Conservation (phyloP, 2,888 invertebrate species). For the Lydus trimaculatus region DNA sequence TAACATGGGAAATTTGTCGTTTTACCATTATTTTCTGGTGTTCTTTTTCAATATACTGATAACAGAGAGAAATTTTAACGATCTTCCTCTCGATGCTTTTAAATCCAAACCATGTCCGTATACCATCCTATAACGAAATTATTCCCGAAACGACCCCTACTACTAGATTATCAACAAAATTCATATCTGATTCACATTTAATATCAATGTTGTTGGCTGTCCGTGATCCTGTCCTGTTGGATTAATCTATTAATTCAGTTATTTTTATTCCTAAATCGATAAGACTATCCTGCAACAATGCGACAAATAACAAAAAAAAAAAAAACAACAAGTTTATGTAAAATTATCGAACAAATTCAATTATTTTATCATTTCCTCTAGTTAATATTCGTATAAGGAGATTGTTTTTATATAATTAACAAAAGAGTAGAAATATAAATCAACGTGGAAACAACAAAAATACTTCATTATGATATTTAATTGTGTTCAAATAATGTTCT, state of each 20-base stretch:
- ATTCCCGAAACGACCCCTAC: constrained; percentile 21
- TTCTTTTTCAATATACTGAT: neutral
- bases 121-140: constrained; percentile 17
- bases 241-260: constrained; percentile 27
- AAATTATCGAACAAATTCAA: constrained; percentile 17
- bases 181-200: constrained; percentile 33
- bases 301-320: constrained; percentile 15
- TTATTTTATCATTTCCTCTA: constrained; percentile 29
- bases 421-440: constrained; percentile 39
- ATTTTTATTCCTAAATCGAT: constrained; percentile 20
- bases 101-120: constrained; percentile 2
- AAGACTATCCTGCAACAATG: constrained; percentile 9
- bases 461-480: constrained; percentile 42
- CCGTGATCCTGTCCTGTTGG: constrained; percentile 25
- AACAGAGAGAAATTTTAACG: neutral
- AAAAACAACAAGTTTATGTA: constrained; percentile 21
- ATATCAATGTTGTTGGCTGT: constrained; percentile 25
- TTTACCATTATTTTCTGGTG: constrained; percentile 7
- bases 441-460: constrained; percentile 36
- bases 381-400: constrained; percentile 35
- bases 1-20: neutral
- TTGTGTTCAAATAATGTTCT: constrained; percentile 40
- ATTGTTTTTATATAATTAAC: constrained; percentile 46
- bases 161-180: constrained; percentile 23
- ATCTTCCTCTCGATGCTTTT: neutral